Percentiles rank a stretch among this genome's conserved stretches.
These are phyloP conservation scores for Eleutherodactylus coqui DNA, from an alignment of 2,797 vertebrate genomes.

Conservation along the genomic window DNA sequence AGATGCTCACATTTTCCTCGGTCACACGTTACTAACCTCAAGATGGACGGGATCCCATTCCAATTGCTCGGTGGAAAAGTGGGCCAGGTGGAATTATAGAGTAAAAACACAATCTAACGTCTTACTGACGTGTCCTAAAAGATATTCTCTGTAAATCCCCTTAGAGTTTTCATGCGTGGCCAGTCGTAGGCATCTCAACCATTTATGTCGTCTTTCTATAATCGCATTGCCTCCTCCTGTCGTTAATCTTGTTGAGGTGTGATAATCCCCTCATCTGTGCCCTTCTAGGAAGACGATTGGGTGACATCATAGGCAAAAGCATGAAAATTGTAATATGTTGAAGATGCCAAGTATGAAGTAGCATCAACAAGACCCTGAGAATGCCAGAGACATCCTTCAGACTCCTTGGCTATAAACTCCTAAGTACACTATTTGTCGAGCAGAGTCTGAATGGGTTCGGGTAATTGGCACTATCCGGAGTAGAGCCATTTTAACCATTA, in stretches of 20 bases:
- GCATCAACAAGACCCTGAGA: background rate
- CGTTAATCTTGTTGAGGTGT: constrained; percentile 7
- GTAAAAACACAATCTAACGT: background rate
- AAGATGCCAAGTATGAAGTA: background rate
- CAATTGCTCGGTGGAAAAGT: too few species aligned
- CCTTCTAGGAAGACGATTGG: background rate
- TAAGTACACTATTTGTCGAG: background rate
- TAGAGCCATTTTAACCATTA: too few species aligned
- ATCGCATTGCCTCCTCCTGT: background rate
- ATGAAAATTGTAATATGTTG: background rate
- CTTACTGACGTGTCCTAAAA: background rate
- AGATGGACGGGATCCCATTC: too few species aligned
- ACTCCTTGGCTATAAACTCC: background rate
- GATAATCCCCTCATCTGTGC: constrained; percentile 11
- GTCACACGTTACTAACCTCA: too few species aligned
- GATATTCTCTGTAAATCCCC: background rate
- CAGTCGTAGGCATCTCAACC: background rate
- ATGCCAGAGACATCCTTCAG: background rate
- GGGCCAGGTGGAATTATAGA: background rate
- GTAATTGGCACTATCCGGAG: background rate
- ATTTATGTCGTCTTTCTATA: background rate
- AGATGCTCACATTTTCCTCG: too few species aligned
- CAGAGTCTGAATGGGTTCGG: background rate
- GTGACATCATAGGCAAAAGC: background rate
- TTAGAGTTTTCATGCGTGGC: background rate